Evolutionary conservation across 2,113 vertebrate genomes (phyloP), one percentile per base, ranked within the genome.

Genomic region (Sterrhoptilus dennistouni): DNA sequence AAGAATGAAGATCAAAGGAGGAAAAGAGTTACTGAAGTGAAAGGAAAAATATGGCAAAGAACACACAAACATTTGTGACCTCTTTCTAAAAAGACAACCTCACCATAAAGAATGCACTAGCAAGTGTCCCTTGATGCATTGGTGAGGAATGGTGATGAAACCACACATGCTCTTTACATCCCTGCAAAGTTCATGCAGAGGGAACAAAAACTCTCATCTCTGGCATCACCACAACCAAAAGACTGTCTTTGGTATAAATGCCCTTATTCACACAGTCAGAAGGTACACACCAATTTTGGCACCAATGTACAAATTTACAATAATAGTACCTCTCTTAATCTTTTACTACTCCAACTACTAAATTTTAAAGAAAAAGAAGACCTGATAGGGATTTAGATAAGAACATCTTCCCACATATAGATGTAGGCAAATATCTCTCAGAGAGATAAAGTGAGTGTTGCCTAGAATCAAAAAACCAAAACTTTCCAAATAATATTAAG

Each of bases 271-370:
- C 9, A 12, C 4, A 42, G 8, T 42, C 52, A 57, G 61, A 64
- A 83, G 4, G 9, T 31, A 36, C 5, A 24, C 8, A 72, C 2
- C 31, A 31, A 33, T 61, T 57, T 35, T 53, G 31, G 7, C 21
- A 72, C 7, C n/a, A 56, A 40, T 0, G 0, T 69, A 31, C n/a
- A 65, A 63, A 53, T 53, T 28, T 7, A 36, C 15, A 61, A 16
- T 24, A 66, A 33, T 9, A 35, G 5, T 12, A 49, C 5, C 14
- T 54, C 29, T 40, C 25, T 36, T 74, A 61, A 31, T 61, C 25
- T 61, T 83, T 61, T 38, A 70, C 21, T 33, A 47, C 2, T 71
- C n/a, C 25, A 59, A 15, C 23, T 47, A 28, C 23, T 36, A 53
- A 53, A 65, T 59, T 25, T 44, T 71, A 59, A 70, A 83, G 25